Evolutionary conservation across 2,888 invertebrate genomes (phyloP).

Genomic region (Mactromeris polynyma): DNA sequence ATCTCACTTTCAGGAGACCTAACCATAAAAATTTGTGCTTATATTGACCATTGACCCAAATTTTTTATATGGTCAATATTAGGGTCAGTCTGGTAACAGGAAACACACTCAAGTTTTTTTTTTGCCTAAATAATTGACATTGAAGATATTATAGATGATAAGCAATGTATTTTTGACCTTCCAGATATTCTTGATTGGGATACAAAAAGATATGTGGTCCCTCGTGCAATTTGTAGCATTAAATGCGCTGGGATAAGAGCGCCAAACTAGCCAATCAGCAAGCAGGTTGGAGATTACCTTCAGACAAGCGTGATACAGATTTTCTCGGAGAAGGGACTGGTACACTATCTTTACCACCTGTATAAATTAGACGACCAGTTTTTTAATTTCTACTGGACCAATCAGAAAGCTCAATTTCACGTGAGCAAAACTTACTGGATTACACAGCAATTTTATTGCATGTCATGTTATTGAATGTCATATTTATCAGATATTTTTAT

Average conservation of each 20-base stretch:
- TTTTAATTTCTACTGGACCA: not conserved
- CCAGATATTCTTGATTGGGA: not conserved
- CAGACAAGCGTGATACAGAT: slow-evolving; percentile 63
- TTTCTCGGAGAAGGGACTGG: slow-evolving; percentile 75
- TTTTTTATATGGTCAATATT: no score
- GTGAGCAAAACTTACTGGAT: not conserved
- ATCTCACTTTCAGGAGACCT: no score
- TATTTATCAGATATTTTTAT: no score
- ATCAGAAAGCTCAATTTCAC: not conserved
- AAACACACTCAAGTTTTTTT: no score
- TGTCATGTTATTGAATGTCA: not conserved
- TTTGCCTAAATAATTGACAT: no score
- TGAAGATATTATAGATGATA: not conserved
- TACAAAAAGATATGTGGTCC: not conserved
- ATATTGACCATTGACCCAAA: no score
- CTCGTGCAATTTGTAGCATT: slow-evolving; percentile 12
- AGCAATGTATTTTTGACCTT: not conserved
- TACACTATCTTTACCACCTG: slow-evolving; percentile 69
- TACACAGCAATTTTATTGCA: not conserved
- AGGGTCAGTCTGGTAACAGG: no score
- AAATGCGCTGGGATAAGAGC: slow-evolving; percentile 13
- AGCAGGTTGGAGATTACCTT: slow-evolving; percentile 62
- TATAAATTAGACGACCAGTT: slow-evolving; percentile 35
- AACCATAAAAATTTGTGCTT: no score
- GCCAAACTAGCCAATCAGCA: slow-evolving; percentile 39